Evolutionary conservation across 2,113 vertebrate species (phyloP).

Genomic region (Nyctibius bracteatus): DNA sequence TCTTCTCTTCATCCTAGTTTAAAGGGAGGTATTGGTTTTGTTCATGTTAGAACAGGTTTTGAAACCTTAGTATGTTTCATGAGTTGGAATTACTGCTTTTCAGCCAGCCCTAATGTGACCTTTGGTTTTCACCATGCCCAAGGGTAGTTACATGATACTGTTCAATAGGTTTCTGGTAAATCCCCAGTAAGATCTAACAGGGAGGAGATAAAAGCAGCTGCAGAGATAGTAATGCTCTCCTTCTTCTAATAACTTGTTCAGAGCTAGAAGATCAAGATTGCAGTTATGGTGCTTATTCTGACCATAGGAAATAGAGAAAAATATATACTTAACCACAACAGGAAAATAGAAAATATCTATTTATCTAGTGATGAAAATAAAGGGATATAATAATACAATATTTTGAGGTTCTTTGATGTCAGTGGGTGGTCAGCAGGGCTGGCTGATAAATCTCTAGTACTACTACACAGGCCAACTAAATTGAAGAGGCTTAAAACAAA

Average conservation of each 20-base stretch:
- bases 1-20: background rate
- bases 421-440: background rate
- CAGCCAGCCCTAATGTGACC: background rate
- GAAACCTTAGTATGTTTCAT: background rate
- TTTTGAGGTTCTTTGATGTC: background rate
- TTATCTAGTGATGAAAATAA: background rate
- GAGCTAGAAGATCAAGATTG: background rate
- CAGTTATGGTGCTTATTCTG: background rate
- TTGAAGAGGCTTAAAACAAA: background rate
- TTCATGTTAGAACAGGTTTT: background rate
- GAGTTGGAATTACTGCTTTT: background rate
- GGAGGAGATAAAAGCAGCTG: background rate
- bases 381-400: background rate
- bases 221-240: background rate
- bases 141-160: background rate
- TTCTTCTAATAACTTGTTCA: background rate
- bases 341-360: background rate
- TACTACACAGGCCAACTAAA: background rate
- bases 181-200: background rate
- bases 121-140: background rate
- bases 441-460: background rate
- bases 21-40: background rate
- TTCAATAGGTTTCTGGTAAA: background rate
- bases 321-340: background rate
- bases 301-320: background rate